These are phyloP conservation scores for Carassius gibelio DNA, from an alignment of 2,113 vertebrate species.

Conservation along the genomic window DNA sequence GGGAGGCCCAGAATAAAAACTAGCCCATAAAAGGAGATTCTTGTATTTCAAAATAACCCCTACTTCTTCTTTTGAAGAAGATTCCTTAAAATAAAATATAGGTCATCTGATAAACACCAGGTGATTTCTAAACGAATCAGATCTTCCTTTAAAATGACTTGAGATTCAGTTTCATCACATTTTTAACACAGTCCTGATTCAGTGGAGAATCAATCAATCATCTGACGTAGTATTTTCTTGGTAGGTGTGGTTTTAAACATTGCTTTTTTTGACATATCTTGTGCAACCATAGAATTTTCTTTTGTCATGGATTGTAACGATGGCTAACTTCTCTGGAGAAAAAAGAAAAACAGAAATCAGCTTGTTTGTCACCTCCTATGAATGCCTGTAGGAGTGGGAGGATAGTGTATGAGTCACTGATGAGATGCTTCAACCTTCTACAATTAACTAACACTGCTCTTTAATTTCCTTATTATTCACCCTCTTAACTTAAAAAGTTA, in stretches of 20 bases:
- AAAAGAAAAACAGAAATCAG: constrained; percentile 23
- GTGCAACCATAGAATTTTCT: constrained; percentile 17
- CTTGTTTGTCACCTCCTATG: constrained; percentile 31
- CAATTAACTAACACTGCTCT: constrained; percentile 25
- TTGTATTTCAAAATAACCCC: not conserved
- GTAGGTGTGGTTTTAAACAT: constrained; percentile 21
- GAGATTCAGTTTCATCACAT: not conserved
- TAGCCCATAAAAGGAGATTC: constrained; percentile 14
- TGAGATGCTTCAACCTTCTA: constrained; percentile 31
- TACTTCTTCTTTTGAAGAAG: constrained; percentile 6
- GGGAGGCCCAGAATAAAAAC: not conserved
- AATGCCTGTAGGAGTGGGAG: constrained; percentile 36
- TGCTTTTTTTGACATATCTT: constrained; percentile 5
- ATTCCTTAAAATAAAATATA: not conserved
- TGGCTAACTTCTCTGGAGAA: not conserved
- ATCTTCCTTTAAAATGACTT: not conserved
- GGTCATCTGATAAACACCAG: constrained; percentile 4
- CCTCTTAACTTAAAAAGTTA: not conserved
- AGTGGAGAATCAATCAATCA: not conserved
- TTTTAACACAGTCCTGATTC: not conserved
- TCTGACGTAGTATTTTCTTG: not conserved
- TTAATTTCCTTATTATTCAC: constrained; percentile 10
- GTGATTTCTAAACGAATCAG: constrained; percentile 28
- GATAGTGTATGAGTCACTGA: constrained; percentile 36
- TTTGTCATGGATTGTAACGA: not conserved